phyloP scores from a whole-genome alignment of 35 echinoderm and acorn worm genomes.

The Holothuria glaberrima region DNA sequence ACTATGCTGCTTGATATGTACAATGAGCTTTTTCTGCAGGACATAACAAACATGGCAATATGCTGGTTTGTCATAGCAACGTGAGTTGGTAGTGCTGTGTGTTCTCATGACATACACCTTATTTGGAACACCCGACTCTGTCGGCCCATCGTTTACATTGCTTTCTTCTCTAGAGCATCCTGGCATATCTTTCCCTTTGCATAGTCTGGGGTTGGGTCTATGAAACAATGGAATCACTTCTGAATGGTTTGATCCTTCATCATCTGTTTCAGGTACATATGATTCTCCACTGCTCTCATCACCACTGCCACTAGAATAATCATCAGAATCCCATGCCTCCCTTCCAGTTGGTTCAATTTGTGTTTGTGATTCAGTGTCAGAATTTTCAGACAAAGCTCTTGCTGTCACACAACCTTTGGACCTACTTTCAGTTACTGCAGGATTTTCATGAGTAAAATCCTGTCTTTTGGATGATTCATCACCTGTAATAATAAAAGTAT shows the following conservation, averaged over 20 bases:
- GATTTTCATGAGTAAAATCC: too few species aligned
- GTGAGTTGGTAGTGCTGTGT: background rate
- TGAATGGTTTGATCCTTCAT: background rate
- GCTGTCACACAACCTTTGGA: too few species aligned
- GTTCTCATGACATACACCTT: conserved; percentile 63
- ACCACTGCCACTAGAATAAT: background rate
- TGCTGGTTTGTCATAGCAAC: conserved; percentile 68
- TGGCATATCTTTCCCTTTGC: background rate
- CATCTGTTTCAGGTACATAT: conserved; percentile 36
- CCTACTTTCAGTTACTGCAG: too few species aligned
- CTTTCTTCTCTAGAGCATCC: background rate
- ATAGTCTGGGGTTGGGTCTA: background rate
- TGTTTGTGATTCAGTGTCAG: too few species aligned
- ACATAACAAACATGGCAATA: conserved; percentile 61
- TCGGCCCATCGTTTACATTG: background rate
- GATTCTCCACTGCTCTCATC: background rate
- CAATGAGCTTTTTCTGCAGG: conserved; percentile 48
- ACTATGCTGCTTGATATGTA: conserved; percentile 51
- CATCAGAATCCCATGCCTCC: conserved; percentile 19
- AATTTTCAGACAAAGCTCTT: too few species aligned
- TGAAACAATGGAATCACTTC: conserved; percentile 3
- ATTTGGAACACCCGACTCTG: background rate
- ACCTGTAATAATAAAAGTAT: too few species aligned
- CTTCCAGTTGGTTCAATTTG: background rate
- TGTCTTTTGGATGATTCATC: too few species aligned